These are phyloP conservation scores for Mormyrus lacerda DNA, from an alignment of 2,113 vertebrate genomes.

Conservation along the genomic window DNA sequence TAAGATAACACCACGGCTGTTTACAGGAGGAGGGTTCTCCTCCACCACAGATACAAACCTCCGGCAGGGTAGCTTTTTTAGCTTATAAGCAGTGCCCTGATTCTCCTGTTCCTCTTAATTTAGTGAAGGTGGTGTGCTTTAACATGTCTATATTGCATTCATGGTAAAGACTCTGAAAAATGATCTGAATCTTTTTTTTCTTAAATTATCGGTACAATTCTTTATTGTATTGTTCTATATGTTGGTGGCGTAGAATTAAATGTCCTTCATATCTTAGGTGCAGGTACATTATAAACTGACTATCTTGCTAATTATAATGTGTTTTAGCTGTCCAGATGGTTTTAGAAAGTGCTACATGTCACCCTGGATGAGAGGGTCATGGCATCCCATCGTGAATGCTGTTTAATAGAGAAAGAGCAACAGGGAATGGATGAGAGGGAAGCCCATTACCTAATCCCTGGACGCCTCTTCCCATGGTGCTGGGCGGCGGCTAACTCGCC, in stretches of 20 bases:
- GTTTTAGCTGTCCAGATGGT: background rate
- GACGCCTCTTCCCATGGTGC: background rate
- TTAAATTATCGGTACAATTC: background rate
- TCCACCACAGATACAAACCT: background rate
- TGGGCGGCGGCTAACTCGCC: background rate
- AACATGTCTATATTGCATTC: background rate
- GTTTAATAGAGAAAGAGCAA: background rate
- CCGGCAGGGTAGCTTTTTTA: background rate
- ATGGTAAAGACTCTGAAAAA: background rate
- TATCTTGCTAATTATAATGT: background rate
- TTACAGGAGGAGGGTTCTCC: background rate
- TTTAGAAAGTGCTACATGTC: background rate
- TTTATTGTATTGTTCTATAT: background rate
- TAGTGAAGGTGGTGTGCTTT: background rate
- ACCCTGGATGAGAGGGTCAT: background rate
- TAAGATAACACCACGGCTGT: background rate
- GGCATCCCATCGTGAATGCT: background rate
- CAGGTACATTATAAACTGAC: background rate
- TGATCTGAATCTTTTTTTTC: background rate
- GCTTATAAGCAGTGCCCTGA: background rate
- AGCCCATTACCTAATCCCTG: background rate
- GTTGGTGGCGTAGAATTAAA: background rate
- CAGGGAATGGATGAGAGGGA: too few relatives aligned
- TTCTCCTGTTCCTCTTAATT: background rate
- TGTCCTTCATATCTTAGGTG: background rate